phyloP scores from a whole-genome alignment of 1,140 invertebrate species.

The Oppia nitens region DNA sequence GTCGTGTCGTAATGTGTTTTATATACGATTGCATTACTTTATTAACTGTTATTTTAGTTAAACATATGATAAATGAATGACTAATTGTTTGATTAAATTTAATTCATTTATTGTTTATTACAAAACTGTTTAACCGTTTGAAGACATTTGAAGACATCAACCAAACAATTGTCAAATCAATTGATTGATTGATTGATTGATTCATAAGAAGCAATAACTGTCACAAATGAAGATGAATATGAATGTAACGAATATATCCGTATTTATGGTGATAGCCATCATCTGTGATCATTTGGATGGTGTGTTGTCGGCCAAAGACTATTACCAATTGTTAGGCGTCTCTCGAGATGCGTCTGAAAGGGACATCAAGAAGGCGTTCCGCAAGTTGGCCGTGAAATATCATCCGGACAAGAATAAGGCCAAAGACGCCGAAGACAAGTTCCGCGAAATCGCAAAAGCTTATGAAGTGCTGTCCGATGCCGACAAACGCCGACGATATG shows the following conservation, averaged over 20 bases:
- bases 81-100: background rate
- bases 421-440: slow-evolving; percentile 82
- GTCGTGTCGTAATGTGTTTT: background rate
- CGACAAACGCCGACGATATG: slow-evolving; percentile 85
- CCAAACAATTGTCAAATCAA: no score
- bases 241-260: no score
- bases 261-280: no score
- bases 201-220: no score
- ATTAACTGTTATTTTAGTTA: background rate
- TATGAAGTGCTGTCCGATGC: slow-evolving; percentile 93
- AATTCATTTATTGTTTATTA: background rate
- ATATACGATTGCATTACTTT: background rate
- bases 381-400: slow-evolving; percentile 35
- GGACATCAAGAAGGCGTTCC: slow-evolving; percentile 38
- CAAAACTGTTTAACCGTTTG: no score
- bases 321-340: slow-evolving; percentile 31
- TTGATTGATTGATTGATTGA: no score
- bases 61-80: no score
- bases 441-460: slow-evolving; percentile 95
- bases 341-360: slow-evolving; percentile 26
- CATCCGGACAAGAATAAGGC: slow-evolving; percentile 59
- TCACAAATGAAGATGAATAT: no score
- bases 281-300: background rate
- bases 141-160: no score
- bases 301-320: slow-evolving; percentile 22